Evolutionary conservation across 2,888 invertebrate species (phyloP).

Genomic region (Phalera bucephala): DNA sequence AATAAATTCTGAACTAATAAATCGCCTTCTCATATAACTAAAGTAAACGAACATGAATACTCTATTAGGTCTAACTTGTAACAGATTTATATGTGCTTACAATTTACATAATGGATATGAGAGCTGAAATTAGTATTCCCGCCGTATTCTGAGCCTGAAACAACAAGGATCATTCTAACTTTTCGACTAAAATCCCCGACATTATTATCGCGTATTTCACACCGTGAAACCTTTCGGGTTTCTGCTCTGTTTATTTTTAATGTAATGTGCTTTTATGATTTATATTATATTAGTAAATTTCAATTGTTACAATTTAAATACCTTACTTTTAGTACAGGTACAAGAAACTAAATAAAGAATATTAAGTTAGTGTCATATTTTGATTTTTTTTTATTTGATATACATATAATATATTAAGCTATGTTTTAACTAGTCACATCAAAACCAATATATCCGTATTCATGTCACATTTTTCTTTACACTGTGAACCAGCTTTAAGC

Average conservation of each 20-base stretch:
- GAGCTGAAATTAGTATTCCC: slow-evolving; percentile 22
- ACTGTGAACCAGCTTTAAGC: too few relatives aligned
- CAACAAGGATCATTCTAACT: slow-evolving; percentile 21
- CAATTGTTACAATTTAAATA: too few relatives aligned
- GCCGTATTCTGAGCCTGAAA: slow-evolving; percentile 12
- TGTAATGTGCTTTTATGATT: neutral
- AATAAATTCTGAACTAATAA: too few relatives aligned
- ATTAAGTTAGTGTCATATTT: too few relatives aligned
- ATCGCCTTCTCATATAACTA: neutral
- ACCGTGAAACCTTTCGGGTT: neutral
- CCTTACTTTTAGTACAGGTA: too few relatives aligned
- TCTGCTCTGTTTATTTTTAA: neutral
- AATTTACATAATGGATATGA: slow-evolving; percentile 15
- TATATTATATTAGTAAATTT: too few relatives aligned
- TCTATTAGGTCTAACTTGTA: slow-evolving; percentile 4
- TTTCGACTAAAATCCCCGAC: slow-evolving; percentile 6
- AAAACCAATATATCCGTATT: too few relatives aligned
- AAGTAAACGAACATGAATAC: slow-evolving; percentile 4
- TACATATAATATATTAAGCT: too few relatives aligned
- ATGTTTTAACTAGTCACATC: too few relatives aligned
- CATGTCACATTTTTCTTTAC: too few relatives aligned
- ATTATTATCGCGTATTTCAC: slow-evolving; percentile 5
- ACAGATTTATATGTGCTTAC: slow-evolving; percentile 10
- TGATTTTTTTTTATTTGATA: too few relatives aligned
- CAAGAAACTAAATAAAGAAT: too few relatives aligned